These are phyloP conservation scores for Crocodylus rhombifer DNA, from an alignment of 2,797 vertebrate genomes.

Conservation along the genomic window DNA sequence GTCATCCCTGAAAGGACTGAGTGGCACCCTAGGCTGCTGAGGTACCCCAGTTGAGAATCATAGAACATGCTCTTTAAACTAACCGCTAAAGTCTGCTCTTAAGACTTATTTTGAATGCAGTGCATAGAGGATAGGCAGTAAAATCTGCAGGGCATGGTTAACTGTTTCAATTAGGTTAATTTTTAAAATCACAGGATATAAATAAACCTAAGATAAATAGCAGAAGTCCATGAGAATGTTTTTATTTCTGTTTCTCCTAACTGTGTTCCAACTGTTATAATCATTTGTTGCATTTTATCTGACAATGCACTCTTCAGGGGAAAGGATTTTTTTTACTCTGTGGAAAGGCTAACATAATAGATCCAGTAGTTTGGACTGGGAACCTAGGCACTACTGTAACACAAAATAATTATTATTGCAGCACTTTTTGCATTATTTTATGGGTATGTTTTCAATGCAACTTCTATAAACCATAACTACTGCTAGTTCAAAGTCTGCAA, in stretches of 20 bases:
- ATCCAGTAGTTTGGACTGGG: neutral
- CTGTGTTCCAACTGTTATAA: neutral
- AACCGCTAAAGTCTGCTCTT: neutral
- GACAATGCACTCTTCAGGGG: neutral
- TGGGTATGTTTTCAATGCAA: neutral
- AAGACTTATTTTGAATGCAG: neutral
- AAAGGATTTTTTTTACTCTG: neutral
- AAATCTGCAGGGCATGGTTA: too few species aligned
- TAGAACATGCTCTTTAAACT: neutral
- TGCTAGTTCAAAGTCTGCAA: neutral
- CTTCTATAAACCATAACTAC: neutral
- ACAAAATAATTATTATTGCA: neutral
- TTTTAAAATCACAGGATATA: too few species aligned
- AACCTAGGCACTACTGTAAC: too few species aligned
- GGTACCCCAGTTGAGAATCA: neutral
- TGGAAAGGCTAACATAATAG: neutral
- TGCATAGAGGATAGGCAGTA: neutral
- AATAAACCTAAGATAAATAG: too few species aligned
- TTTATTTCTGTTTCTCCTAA: too few species aligned
- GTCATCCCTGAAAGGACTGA: neutral
- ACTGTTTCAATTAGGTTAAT: too few species aligned
- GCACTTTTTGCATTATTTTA: neutral
- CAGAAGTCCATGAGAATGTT: too few species aligned
- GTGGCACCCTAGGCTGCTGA: too few species aligned
- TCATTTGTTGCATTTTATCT: neutral